Evolutionary conservation across 2,113 vertebrate species (phyloP), one percentile per base, ranked within the genome.

Genomic region (Callocephalon fimbriatum): DNA sequence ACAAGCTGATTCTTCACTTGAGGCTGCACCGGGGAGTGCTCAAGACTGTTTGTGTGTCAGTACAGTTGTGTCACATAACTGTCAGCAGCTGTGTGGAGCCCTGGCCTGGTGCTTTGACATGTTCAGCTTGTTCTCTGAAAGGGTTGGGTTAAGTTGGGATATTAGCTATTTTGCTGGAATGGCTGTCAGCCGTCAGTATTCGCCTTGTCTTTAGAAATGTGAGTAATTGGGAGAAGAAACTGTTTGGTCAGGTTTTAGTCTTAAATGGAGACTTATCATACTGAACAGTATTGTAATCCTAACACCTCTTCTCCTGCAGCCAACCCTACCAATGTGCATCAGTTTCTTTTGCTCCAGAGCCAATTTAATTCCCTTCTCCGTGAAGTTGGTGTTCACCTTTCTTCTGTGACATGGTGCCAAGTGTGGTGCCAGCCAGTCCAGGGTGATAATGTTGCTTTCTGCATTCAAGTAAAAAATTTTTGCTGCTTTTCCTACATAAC

Each of bases 291-390:
- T 98, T 98, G 96, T 1, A 58, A 54, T 76, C 74, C 78, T 93
- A 96, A 95, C 83, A 71, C 90, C 11, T 97, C 94, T 96, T 92
- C 91, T 95, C 93, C 95, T 88, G 89, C 96, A 97, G 56, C 80
- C 96, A 97, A 48, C 82, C 93, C 94, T 84, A 90, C 93, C 66
- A 93, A 74, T 66, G 75, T 85, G 87, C 93, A 96, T 93, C 86
- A 67, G 6, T 94, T 94, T 86, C 65, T 92, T 76, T 66, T 80
- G 53, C 90, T 93, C 73, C 87, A 76, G 87, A 96, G 70, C 91
- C 96, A n/a, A 7, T 94, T 92, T 79, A 77, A 59, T 93, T 96
- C 91, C 67, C 26, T 79, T 94, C 38, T 95, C 76, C 37, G 4
- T 93, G 87, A 97, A 97, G 84, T 12, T 66, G 84, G 25, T 96